phyloP scores from a whole-genome alignment of 2,113 vertebrate species.

The Vireo altiloquus region DNA sequence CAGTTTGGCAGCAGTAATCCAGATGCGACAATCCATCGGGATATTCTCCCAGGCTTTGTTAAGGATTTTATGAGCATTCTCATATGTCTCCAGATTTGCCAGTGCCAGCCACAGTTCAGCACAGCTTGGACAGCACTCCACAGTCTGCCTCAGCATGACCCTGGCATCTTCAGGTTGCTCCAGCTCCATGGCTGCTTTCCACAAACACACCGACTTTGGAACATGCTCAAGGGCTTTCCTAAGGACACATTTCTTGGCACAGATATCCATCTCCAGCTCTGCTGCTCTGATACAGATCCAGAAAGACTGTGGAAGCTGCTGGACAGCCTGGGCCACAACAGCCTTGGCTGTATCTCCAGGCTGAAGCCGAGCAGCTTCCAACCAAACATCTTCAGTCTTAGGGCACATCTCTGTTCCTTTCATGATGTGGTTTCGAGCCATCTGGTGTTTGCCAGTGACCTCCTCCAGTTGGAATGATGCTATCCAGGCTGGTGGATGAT shows the following conservation, averaged over 20 bases:
- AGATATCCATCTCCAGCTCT: slow-evolving; percentile 89
- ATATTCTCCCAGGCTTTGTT: slow-evolving; percentile 94
- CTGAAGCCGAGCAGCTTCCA: slow-evolving; percentile 89
- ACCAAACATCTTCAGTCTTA: slow-evolving; percentile 94
- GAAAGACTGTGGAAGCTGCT: slow-evolving; percentile 89
- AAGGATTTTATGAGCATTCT: slow-evolving; percentile 89
- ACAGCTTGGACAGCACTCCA: slow-evolving; percentile 92
- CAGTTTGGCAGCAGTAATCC: slow-evolving; percentile 93
- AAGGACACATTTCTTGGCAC: slow-evolving; percentile 91
- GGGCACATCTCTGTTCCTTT: slow-evolving; percentile 95
- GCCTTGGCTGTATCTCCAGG: slow-evolving; percentile 93
- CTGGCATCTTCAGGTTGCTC: slow-evolving; percentile 93
- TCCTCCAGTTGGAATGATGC: slow-evolving; percentile 90
- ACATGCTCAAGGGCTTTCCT: slow-evolving; percentile 93
- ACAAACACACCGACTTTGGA: slow-evolving; percentile 89
- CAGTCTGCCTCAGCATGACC: slow-evolving; percentile 91
- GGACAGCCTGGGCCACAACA: slow-evolving; percentile 90
- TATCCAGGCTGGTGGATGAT: slow-evolving; percentile 93
- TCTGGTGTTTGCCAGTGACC: slow-evolving; percentile 92
- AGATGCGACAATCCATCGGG: slow-evolving; percentile 90
- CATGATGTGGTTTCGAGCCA: slow-evolving; percentile 93
- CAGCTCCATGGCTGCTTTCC: slow-evolving; percentile 90
- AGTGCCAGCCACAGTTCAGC: slow-evolving; percentile 93
- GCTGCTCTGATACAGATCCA: slow-evolving; percentile 92
- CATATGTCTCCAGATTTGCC: slow-evolving; percentile 87